Base-by-base conservation (phyloP, 2,113 vertebrate genomes). In the Oplegnathus fasciatus region DNA sequence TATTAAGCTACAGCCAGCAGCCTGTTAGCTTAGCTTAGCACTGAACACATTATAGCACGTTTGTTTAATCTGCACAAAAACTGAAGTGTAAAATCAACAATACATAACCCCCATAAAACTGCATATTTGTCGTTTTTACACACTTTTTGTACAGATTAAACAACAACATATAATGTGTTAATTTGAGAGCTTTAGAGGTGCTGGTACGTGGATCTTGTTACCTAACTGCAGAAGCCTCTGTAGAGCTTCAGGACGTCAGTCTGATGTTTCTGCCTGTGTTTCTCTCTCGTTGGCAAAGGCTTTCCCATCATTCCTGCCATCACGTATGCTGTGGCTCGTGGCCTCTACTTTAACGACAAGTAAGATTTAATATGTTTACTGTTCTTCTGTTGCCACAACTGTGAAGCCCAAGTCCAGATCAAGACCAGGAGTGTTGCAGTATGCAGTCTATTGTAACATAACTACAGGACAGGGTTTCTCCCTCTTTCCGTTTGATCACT, bases 291-390 rank as follows among this genome's bases (percentile, higher is more conserved):
- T 52, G 50, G 9, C 11, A 18, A 66, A 96, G 96, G 94, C 57
- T 96, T 96, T 78, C 96, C 96, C 5, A 42, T 96, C 6, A 26
- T 96, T 81, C 96, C 96, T 69, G 93, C 94, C 46, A 64, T 89
- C 46, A 94, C 91, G 0, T 92, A 96, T 2, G 94, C 95, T 9
- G 91, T 95, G 64, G 96, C 95, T 14, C 94, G 96, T 5, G 87
- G 89, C 28, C 61, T 90, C 13, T 95, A 82, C 81, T 93, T 71
- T 37, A 86, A 96, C 7, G 96, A 96, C 94, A 92, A 78, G 96
- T 96, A 93, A 94, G 90, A 64, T 50, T 4, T 6, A n/a, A 2
- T 7, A 5, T n/a, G 34, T 58, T 58, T 66, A 4, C 30, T 30
- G 28, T 58, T 69, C 9, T 57, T 46, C 9, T 58, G 0, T 30